Conservation (phyloP, 2,888 invertebrate genomes). For the Scaptomyza cyrtandrae region DNA sequence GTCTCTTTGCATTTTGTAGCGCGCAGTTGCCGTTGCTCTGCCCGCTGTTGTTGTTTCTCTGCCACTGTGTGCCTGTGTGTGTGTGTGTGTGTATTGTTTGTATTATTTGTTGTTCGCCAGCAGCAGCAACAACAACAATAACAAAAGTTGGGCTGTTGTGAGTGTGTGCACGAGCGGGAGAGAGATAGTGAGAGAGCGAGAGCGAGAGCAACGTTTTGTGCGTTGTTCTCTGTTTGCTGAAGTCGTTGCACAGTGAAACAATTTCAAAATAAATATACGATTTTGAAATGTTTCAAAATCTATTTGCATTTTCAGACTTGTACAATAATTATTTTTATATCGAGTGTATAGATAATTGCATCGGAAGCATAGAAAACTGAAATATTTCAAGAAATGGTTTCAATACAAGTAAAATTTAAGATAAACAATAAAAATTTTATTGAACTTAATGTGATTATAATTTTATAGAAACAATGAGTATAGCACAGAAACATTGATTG, state of each 20-base stretch:
- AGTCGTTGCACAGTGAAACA: constrained; percentile 34
- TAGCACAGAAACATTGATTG: neutral
- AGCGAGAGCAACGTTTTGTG: constrained; percentile 54
- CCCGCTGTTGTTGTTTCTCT: constrained; percentile 38
- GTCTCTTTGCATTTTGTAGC: constrained; percentile 75
- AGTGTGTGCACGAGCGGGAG: constrained; percentile 27
- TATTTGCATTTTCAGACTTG: no score
- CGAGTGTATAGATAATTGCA: no score
- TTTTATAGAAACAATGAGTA: neutral
- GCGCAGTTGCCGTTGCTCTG: constrained; percentile 76
- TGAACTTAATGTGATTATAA: neutral
- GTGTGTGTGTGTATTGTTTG: constrained; percentile 69
- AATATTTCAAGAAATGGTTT: no score
- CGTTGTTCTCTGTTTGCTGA: constrained; percentile 76
- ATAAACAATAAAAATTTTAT: no score
- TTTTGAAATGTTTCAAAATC: neutral
- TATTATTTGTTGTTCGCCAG: constrained; percentile 75
- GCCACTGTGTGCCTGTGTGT: constrained; percentile 16
- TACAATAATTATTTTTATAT: no score
- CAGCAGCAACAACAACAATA: constrained; percentile 52
- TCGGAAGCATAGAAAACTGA: no score
- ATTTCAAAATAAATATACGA: neutral
- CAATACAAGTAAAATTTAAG: no score
- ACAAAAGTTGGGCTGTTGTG: constrained; percentile 61
- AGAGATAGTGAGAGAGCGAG: constrained; percentile 27